Base-by-base conservation (phyloP, 2,888 invertebrate genomes). In the Megastigmus dorsalis region DNA sequence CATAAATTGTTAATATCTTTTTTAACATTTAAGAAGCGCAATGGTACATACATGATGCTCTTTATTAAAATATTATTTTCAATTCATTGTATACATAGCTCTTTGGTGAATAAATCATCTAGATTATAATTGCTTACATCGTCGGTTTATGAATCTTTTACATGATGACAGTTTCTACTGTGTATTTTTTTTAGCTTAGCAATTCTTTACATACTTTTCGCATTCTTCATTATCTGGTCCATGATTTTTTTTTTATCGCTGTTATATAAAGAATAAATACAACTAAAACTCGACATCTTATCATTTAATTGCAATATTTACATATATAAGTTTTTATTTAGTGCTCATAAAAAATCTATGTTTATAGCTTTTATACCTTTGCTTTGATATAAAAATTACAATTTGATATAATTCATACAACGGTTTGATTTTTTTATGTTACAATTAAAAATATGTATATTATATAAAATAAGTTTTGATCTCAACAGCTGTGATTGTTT, bases 61-160 rank as follows among this genome's bases (percentile, higher is more conserved):
- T 50, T n/a, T 60, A 69, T 69, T 60, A 69, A 60, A 59, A 69
- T 60, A 69, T 69, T n/a, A n/a, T n/a, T n/a, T 57, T 36, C 30
- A n/a, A n/a, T 57, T 36, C 9, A 41, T 50, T 60, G 26, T 23
- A 60, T 60, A 69, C 41, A 60, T n/a, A 33, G 3, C 38, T 65
- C 41, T 52, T 52, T 38, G 20, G 30, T 59, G n/a, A n/a, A 48
- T 10, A 38, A n/a, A 13, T 59, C 5, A 13, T 41, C 9, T 41
- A 52, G 23, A 23, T 18, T 45, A 36, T 48, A 30, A 26, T 59
- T 1, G 9, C 10, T 28, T 18, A 48, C 10, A 48, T 20, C 6
- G 5, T n/a, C 5, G n/a, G 26, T 48, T 13, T 20, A 41, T 20
- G 3, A 63, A 52, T 38, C n/a, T 23, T 36, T 15, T 9, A 10